phyloP scores from a whole-genome alignment of 2,113 vertebrate genomes.

The Aldabrachelys gigantea region DNA sequence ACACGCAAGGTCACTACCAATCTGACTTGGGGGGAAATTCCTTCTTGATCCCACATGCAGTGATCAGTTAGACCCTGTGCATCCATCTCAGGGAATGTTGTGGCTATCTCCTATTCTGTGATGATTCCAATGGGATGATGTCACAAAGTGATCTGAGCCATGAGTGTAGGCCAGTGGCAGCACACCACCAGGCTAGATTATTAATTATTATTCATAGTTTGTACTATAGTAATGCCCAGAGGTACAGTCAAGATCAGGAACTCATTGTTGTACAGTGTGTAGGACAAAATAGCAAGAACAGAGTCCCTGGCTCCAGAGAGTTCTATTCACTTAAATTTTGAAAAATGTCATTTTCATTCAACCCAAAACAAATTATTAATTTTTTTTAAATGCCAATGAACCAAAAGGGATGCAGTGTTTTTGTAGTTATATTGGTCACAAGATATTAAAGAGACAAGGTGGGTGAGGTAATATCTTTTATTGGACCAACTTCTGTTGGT shows the following conservation, averaged over 20 bases:
- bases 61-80: background rate
- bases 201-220: background rate
- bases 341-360: background rate
- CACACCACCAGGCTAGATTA: background rate
- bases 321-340: background rate
- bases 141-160: background rate
- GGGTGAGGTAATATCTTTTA: background rate
- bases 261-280: background rate
- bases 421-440: background rate
- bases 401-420: background rate
- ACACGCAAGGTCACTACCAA: background rate
- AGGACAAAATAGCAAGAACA: background rate
- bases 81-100: background rate
- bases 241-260: background rate
- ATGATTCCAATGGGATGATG: background rate
- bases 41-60: background rate
- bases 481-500: background rate
- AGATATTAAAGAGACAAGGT: background rate
- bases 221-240: background rate
- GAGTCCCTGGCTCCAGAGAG: background rate
- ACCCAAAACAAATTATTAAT: background rate
- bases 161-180: background rate
- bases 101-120: background rate
- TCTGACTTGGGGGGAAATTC: background rate
- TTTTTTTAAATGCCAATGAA: background rate